Evolutionary conservation across 2,113 vertebrate species (phyloP), one percentile per base, ranked within the genome.

Genomic region (Syngnathoides biaculeatus): DNA sequence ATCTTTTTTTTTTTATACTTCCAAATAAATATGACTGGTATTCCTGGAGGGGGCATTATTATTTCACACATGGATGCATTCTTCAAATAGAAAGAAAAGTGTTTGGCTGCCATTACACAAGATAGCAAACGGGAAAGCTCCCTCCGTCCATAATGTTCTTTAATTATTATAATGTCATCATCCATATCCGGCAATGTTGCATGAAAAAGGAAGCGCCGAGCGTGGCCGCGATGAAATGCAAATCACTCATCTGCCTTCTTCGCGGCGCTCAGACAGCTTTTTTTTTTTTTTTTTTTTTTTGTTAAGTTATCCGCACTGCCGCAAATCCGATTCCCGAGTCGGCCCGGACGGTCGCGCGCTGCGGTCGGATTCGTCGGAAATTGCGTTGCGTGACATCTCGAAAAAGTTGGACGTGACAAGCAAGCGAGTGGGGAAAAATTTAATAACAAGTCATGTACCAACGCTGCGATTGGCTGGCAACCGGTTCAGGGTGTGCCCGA

Each of bases 81-180:
- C 86, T 87, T 88, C 86, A 89, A 91, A 90, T 89, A 87, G 89
- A 91, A 90, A 90, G 87, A 91, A 88, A 87, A 88, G 86, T 78
- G 82, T 89, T 62, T 89, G 88, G 87, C 75, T 82, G 78, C 88
- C 84, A 86, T 90, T 87, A 87, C 56, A 68, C 79, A 76, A 72
- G 53, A 81, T 78, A 79, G 82, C 82, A 85, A 89, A 88, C 73
- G 84, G 79, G 65, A 27, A 80, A 67, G 81, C 73, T 38, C 74
- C 78, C 81, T 88, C 89, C 80, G 88, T 90, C 88, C 82, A 82
- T 90, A 90, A 92, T 89, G 89, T 90, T 86, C 85, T 89, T 91
- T 91, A 91, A 92, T 92, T 91, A 91, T 92, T 90, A 84, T 88
- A 89, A 91, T 87, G 88, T 88, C 90, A 86, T 91, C 89, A 88